Evolutionary conservation across 35 echinoderm and acorn worm species (phyloP), one percentile per base, ranked within the genome.

Genomic region (Acanthaster planci): DNA sequence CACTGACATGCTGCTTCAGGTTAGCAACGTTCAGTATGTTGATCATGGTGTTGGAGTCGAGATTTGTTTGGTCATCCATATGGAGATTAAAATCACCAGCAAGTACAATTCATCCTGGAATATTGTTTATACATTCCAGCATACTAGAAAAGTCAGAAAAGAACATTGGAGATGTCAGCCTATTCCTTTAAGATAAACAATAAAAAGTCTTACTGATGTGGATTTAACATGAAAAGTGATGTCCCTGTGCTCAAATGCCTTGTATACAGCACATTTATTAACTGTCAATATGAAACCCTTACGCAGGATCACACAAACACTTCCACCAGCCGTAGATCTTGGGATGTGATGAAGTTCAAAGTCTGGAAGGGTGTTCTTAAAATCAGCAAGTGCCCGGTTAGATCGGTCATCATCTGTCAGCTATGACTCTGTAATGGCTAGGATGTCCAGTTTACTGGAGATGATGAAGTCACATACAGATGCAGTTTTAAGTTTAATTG

Each of bases 51-150:
- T 9, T 53, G 35, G 77, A 76, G 44, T 90, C 79, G 52, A 35
- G 19, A 37, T 94, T 55, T 42, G n/a, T 17, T 18, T 27, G 17
- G 68, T 85, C 87, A 31, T 94, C 80, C 39, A 94, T 68, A 27
- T 94, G 92, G 19, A 89, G 42, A 60, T 86, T 93, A 58, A 90
- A 93, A 55, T 93, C 92, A 12, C 92, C 92, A 26, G 77, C 87
- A 2, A 94, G 75, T 19, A 86, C 18, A 39, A 94, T 52, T 60
- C 55, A 40, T n/a, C 59, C 78, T 19, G 87, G 38, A 59, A 87
- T 7, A 51, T 78, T 88, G 10, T 42, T 77, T 30, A 92, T 50
- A 50, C 22, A 26, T 51, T 92, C 85, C 67, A 92, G 37, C 37
- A 91, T 26, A 72, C 75, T 79, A 80, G 83, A 86, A 37, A 91